Evolutionary conservation across 2,888 invertebrate genomes (phyloP).

Genomic region (Cinara cedri): DNA sequence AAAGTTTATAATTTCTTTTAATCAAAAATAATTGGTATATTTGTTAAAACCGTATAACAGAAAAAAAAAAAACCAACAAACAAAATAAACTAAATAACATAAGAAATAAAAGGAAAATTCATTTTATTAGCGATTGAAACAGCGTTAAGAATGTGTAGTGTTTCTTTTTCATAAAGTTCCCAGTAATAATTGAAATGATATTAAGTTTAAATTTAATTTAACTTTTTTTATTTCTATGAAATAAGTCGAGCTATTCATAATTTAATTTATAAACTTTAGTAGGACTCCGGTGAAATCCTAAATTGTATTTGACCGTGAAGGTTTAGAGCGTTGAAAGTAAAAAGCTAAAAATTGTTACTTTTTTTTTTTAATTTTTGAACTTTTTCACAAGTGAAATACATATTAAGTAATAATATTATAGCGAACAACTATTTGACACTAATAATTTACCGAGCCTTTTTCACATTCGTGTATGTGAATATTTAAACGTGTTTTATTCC

Average conservation of each 20-base stretch:
- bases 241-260: neutral
- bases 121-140: neutral
- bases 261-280: constrained; percentile 17
- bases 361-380: neutral
- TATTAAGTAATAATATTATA: too few relatives aligned
- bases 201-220: neutral
- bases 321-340: neutral
- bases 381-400: too few relatives aligned
- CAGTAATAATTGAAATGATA: neutral
- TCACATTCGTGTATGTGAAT: too few relatives aligned
- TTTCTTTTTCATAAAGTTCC: neutral
- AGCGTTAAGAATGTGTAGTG: neutral
- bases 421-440: too few relatives aligned
- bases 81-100: neutral
- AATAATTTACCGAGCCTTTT: too few relatives aligned
- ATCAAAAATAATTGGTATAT: too few relatives aligned
- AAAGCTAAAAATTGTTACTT: neutral
- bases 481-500: neutral
- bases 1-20: too few relatives aligned
- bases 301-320: neutral
- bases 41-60: too few relatives aligned
- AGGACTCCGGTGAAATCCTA: neutral
- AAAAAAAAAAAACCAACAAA: neutral
- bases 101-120: neutral
- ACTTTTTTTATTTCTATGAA: neutral